These are phyloP conservation scores for Heliconius congener DNA, from an alignment of 1,140 invertebrate genomes.

Conservation along the genomic window DNA sequence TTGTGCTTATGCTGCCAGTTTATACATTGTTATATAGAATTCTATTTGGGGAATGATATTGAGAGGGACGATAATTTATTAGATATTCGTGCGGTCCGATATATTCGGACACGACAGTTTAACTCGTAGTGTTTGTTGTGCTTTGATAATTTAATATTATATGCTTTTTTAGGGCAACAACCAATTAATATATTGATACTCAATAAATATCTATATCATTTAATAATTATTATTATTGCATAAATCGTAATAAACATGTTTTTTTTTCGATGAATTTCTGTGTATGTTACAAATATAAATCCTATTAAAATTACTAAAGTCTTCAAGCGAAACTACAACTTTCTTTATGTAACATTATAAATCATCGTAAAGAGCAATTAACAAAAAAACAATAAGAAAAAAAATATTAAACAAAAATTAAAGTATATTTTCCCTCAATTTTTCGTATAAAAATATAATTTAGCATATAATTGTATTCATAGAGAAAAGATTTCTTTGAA, in stretches of 20 bases:
- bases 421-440: not conserved
- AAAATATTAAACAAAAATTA: not conserved
- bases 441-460: not conserved
- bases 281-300: no score
- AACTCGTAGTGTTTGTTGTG: not conserved
- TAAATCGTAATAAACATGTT: no score
- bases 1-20: slow-evolving; percentile 39
- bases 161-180: not conserved
- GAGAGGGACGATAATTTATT: slow-evolving; percentile 38
- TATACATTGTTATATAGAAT: slow-evolving; percentile 37
- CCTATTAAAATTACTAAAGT: no score
- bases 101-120: not conserved
- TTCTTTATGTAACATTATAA: no score
- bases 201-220: no score
- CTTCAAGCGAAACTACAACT: no score
- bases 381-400: no score
- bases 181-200: no score
- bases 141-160: not conserved
- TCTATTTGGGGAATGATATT: slow-evolving; percentile 37
- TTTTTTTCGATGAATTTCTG: no score
- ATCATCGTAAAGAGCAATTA: no score
- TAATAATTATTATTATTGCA: no score
- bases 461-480: not conserved
- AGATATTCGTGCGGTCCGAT: slow-evolving; percentile 1
- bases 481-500: slow-evolving; percentile 11